These are phyloP conservation scores for Agrotis clavis DNA, from an alignment of 2,888 invertebrate species.

Conservation along the genomic window DNA sequence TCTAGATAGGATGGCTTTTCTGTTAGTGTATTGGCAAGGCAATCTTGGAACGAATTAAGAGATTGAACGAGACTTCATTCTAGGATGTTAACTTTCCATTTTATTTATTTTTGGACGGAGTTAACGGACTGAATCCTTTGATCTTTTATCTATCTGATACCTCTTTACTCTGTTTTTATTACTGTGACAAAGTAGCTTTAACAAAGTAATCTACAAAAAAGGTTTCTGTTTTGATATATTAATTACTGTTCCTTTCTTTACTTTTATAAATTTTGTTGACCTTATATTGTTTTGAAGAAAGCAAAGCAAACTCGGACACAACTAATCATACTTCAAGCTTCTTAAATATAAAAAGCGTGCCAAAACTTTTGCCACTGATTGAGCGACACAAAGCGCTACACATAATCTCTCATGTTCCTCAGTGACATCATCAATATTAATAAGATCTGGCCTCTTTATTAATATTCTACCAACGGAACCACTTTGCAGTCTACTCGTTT, in stretches of 20 bases:
- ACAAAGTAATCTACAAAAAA: background rate
- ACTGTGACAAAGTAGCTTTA: background rate
- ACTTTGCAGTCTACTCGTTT: slow-evolving; percentile 60
- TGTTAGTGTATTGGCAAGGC: slow-evolving; percentile 12
- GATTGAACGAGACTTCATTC: slow-evolving; percentile 16
- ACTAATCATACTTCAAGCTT: background rate
- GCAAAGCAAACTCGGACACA: no score
- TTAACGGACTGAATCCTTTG: slow-evolving; percentile 3
- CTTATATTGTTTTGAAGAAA: no score
- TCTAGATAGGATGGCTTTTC: slow-evolving; percentile 20
- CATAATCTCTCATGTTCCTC: slow-evolving; percentile 57
- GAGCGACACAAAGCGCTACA: slow-evolving; percentile 46
- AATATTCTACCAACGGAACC: slow-evolving; percentile 58
- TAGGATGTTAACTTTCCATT: background rate
- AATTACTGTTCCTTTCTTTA: no score
- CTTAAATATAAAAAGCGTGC: background rate
- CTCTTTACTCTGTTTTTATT: background rate
- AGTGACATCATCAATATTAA: slow-evolving; percentile 65
- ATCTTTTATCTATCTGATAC: background rate
- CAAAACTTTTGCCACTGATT: slow-evolving; percentile 51
- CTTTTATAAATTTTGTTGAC: background rate
- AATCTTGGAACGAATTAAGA: slow-evolving; percentile 18
- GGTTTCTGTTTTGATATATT: background rate
- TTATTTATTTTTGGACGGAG: background rate
- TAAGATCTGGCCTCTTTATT: slow-evolving; percentile 58